Base-by-base conservation (phyloP, 1,140 invertebrate species). In the Sarcophaga bullata region DNA sequence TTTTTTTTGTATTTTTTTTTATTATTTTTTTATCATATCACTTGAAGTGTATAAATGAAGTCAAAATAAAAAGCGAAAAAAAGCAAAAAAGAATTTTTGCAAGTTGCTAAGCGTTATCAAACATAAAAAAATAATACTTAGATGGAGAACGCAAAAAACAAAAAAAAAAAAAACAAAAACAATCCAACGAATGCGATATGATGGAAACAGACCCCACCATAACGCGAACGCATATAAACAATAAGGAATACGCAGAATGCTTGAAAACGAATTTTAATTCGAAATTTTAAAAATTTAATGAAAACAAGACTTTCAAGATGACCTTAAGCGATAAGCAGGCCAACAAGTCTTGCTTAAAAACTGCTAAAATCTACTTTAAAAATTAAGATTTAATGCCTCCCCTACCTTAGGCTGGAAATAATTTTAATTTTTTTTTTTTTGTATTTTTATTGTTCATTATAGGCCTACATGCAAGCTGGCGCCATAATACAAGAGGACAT, bases 401-500 rank as follows among this genome's bases (percentile, higher is more conserved):
- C 37, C 8, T 13, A 13, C 13, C 6, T 52, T 17, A 48, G 17
- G 8, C 49, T 19, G 8, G 75, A 1, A 11, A 11, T n/a, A 80
- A 54, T 80, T 15, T 80, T 8, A 58, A 54, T 52, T 6, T 25
- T 49, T 80, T 49, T 50, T 58, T 80, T 54, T 54, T 37, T 3
- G 68, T 73, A 25, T 19, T 19, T 8, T 6, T n/a, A n/a, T n/a
- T 78, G 8, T 78, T 78, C 8, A 8, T 19, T 19, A 54, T 87
- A 97, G 95, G 93, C 96, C 0, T 98, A 98, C 90, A 92, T 95
- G 81, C 94, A 95, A 86, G 95, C 95, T 17, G 98, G 98, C 9
- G 98, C 98, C 0, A 91, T 95, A 0, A 93, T 99, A 37, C 96
- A 98, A 89, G 99, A 99, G 90, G 98, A 99, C 87, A 97, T 99